Evolutionary conservation across 2,797 vertebrate genomes (phyloP), one percentile per base, ranked within the genome.

Genomic region (Arrhamphus sclerolepis): DNA sequence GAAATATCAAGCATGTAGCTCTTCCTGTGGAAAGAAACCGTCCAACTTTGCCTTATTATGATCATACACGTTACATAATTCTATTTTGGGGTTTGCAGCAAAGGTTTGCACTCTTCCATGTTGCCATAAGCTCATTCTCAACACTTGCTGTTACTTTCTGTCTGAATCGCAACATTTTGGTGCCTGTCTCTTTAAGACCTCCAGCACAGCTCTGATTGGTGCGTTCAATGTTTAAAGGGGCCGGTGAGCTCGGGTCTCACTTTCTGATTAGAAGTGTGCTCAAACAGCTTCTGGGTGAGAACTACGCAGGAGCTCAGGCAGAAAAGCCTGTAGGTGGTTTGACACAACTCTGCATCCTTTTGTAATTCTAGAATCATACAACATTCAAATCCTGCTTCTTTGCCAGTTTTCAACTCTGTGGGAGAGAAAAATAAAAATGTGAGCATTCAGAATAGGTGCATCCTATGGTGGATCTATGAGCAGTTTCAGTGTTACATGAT

Each of bases 41-140:
- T 72, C 46, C 52, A 47, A 40, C 39, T 58, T 44, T 55, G 24
- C 24, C 24, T 26, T 21, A 46, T 16, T 1, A 38, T 38, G 34
- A 38, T 38, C 4, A 38, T 38, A 14, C 14, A 38, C 11, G 14
- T 38, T 38, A 6, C 22, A 40, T 53, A 40, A 40, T 0, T n/a
- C 8, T 9, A 24, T n/a, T 24, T 7, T 24, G 38, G 9, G 21
- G 21, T 2, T 41, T 39, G 31, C 19, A 39, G 19, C 19, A 52
- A 13, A 2, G 2, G 31, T 34, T 13, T 34, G 31, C 2, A 38
- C 13, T 38, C 34, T 38, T 34, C 10, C 13, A 38, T 38, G 3
- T 38, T 38, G 11, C 11, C 34, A 38, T 13, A 4, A 14, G 4
- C 31, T 34, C 13, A 38, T 38, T 38, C 34, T 38, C 34, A 4